A percentile compares a stretch with the other conserved stretches of the same genome.
These are phyloP conservation scores for Ferrisia virgata DNA, from an alignment of 2,888 invertebrate genomes.

Conservation along the genomic window DNA sequence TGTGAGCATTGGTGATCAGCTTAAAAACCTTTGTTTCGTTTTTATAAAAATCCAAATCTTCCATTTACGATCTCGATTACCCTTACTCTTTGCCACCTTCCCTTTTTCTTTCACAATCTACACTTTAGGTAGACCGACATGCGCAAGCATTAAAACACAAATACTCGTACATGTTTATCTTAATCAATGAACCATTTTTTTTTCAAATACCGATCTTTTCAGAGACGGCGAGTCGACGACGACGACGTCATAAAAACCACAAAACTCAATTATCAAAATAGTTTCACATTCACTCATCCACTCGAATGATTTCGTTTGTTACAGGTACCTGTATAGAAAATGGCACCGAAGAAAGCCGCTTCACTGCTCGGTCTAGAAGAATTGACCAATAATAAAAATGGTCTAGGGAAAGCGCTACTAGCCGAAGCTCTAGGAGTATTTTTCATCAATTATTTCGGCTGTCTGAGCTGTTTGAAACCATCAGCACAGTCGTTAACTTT, in stretches of 20 bases:
- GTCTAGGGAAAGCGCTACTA: slow-evolving; percentile 73
- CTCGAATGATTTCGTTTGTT: not conserved
- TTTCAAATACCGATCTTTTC: not conserved
- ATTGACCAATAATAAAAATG: slow-evolving; percentile 49
- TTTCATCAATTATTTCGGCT: slow-evolving; percentile 84
- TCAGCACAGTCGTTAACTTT: slow-evolving; percentile 51
- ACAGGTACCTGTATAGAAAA: not conserved
- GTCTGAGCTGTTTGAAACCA: slow-evolving; percentile 68
- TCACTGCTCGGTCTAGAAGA: slow-evolving; percentile 50
- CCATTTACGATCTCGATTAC: not conserved
- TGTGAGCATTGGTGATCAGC: too few species aligned
- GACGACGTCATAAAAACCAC: too few species aligned
- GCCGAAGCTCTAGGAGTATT: slow-evolving; percentile 87
- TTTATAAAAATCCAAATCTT: not conserved
- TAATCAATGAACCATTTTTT: not conserved
- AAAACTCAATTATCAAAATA: not conserved
- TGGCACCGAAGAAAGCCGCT: slow-evolving; percentile 35
- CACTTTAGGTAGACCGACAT: not conserved
- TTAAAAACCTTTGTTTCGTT: too few species aligned
- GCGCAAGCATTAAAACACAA: too few species aligned
- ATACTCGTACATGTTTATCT: not conserved
- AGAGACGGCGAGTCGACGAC: not conserved
- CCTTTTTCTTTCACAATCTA: not conserved
- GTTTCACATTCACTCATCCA: not conserved
- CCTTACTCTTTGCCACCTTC: not conserved